These are phyloP conservation scores for Phainopepla nitens DNA, from an alignment of 2,113 vertebrate genomes.

Conservation along the genomic window DNA sequence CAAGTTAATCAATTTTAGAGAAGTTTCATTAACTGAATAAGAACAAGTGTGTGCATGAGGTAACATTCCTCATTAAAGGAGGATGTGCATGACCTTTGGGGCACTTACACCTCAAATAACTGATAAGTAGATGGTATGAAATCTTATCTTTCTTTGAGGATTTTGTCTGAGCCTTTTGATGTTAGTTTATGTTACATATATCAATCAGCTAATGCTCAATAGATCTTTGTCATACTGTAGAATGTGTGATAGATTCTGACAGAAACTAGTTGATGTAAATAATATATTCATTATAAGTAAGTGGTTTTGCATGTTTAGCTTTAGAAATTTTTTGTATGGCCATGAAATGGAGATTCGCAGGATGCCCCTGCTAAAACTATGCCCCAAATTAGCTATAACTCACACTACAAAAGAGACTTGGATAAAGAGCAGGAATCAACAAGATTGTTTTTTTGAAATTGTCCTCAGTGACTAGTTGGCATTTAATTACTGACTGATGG, in stretches of 20 bases:
- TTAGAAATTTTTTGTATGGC: not conserved
- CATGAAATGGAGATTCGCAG: not conserved
- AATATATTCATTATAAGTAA: not conserved
- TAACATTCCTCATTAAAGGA: not conserved
- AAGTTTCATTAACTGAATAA: not conserved
- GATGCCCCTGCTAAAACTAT: not conserved
- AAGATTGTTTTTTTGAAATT: not conserved
- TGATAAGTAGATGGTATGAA: not conserved
- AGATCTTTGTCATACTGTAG: not conserved
- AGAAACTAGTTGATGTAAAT: not conserved
- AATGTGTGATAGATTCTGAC: not conserved
- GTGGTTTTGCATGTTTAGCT: not conserved
- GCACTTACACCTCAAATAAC: not conserved
- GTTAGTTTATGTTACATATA: not conserved
- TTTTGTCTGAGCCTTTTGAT: not conserved
- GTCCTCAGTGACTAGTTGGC: not conserved
- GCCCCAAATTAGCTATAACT: not conserved
- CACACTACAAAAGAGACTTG: fast-evolving
- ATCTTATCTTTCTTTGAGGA: not conserved
- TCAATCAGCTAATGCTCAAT: not conserved
- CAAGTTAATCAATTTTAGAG: not conserved
- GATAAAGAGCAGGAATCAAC: not conserved
- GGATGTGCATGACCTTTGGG: not conserved
- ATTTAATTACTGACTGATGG: not conserved
- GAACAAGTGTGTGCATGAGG: not conserved